Evolutionary conservation across 2,797 vertebrate genomes (phyloP).

Genomic region (Hypotaenidia okinawae): DNA sequence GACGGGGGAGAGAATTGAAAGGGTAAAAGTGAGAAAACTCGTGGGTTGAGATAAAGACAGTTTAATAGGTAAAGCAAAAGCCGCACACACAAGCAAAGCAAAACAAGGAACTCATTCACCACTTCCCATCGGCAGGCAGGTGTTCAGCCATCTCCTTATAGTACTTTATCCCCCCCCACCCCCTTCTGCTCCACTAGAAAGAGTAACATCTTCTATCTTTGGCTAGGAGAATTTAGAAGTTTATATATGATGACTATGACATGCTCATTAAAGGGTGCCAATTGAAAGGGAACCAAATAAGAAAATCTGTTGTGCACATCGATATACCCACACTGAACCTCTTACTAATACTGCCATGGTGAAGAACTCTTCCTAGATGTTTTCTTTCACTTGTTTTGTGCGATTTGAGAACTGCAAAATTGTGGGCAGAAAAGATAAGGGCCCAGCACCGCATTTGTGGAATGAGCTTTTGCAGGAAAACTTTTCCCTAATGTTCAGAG

Average conservation of each 20-base stretch:
- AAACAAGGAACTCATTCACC: too few species aligned
- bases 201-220: not conserved
- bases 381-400: not conserved
- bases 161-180: not conserved
- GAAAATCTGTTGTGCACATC: slow-evolving; percentile 43
- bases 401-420: not conserved
- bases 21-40: too few species aligned
- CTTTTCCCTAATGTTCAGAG: not conserved
- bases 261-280: slow-evolving; percentile 11
- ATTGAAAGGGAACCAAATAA: slow-evolving; percentile 30
- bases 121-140: too few species aligned
- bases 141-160: not conserved
- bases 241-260: slow-evolving; percentile 27
- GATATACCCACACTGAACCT: not conserved
- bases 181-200: slow-evolving; percentile 15
- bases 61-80: too few species aligned
- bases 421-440: not conserved
- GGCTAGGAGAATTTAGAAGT: slow-evolving; percentile 21
- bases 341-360: not conserved
- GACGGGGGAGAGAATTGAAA: too few species aligned
- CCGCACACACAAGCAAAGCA: too few species aligned
- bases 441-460: not conserved
- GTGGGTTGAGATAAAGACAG: too few species aligned
- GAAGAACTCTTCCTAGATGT: not conserved
- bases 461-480: not conserved